phyloP scores from a whole-genome alignment of 2,797 vertebrate species.

The Channallabes apus region DNA sequence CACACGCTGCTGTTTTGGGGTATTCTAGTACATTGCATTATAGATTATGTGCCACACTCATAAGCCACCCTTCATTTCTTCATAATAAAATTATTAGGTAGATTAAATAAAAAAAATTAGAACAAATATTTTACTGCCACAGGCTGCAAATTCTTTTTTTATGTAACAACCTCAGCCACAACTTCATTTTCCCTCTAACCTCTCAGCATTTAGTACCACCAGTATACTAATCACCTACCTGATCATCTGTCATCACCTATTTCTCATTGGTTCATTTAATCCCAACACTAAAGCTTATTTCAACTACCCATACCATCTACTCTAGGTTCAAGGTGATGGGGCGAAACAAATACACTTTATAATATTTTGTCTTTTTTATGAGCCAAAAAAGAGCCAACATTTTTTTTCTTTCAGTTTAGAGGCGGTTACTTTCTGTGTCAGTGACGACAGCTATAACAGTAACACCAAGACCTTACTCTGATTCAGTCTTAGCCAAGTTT shows the following conservation, averaged over 20 bases:
- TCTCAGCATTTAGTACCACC: too few species aligned
- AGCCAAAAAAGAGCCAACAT: too few species aligned
- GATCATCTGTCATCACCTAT: too few species aligned
- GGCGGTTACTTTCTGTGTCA: background rate
- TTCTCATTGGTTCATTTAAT: background rate
- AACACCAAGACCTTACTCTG: too few species aligned
- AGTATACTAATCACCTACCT: too few species aligned
- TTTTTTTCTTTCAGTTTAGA: background rate
- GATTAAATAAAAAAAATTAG: too few species aligned
- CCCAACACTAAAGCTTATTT: background rate
- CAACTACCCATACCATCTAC: background rate
- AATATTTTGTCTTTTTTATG: background rate
- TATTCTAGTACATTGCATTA: background rate
- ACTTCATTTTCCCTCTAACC: too few species aligned
- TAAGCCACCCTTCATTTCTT: too few species aligned
- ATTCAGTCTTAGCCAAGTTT: conserved; percentile 13
- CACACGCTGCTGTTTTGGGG: background rate
- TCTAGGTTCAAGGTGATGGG: background rate
- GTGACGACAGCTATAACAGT: background rate
- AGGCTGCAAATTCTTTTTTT: too few species aligned
- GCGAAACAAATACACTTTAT: background rate
- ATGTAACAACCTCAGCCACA: too few species aligned
- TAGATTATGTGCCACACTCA: background rate
- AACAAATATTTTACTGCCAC: too few species aligned
- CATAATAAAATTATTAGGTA: too few species aligned